Evolutionary conservation across 1,140 invertebrate genomes (phyloP), one percentile per base, ranked within the genome.

Genomic region (Hyles euphorbiae): DNA sequence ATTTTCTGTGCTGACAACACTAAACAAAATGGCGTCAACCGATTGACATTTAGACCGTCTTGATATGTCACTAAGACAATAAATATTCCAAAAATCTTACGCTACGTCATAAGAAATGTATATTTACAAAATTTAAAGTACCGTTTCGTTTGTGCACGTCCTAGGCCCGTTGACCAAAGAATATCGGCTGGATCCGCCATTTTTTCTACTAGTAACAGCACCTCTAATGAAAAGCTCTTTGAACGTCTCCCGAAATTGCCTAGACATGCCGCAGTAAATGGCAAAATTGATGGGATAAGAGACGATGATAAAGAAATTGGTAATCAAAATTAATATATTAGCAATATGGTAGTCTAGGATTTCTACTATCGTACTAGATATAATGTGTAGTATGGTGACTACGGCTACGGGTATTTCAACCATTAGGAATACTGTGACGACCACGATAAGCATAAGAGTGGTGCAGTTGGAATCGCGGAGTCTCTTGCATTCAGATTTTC

Each of bases 221-320:
- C 92, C 91, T 2, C 92, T 87, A 5, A 95, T 91, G 71, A 98
- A 98, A 3, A 98, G 90, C 70, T 96, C 94, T 71, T 96, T 96
- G 87, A 98, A 98, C 0, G 97, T 98, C 81, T 98, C 96, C 36
- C 97, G 90, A 78, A 98, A 98, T 78, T 98, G 96, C 32, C 96
- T 90, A 51, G 95, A 96, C 97, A 98, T 98, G 4, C 96, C 96
- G 80, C 97, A 98, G 80, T 98, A 98, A 61, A 98, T 98, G 56
- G 96, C 96, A 76, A 98, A 98, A 86, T 98, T 98, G 57, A 98
- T 94, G 0, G 97, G 97, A 83, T 98, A 98, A 12, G 94, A 96
- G 5, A 97, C 90, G 48, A 97, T 94, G 63, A 98, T 96, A 81
- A 96, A 95, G 87, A 98, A 96, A 89, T 97, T 97, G 1, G 95